Evolutionary conservation across 2,888 invertebrate species (phyloP), one percentile per base, ranked within the genome.

Genomic region (Morinoia aosen): DNA sequence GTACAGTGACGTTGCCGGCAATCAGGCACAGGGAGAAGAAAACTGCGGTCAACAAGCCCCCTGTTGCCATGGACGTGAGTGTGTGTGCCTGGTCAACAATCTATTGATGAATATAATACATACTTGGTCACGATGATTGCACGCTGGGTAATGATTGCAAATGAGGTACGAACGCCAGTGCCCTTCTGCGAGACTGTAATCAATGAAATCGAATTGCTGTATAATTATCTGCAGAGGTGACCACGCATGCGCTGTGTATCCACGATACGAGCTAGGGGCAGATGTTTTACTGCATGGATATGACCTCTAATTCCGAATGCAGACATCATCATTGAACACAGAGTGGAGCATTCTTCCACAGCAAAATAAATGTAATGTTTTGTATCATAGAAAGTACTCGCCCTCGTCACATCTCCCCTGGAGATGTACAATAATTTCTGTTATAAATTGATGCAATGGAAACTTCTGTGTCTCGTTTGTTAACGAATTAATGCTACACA

Each of bases 11-110:
- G 93, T 33, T 93, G 93, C 93, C 93, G 25, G 93, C 93, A 33
- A 93, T 93, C 93, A 56, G 93, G 93, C 93, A 93, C 93, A 56
- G 93, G 57, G 93, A 93, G 93, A 93, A 93, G 93, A 93, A 93
- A 57, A 57, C 8, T 56, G 11, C 93, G 0, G 57, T 56, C 93
- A 93, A 57, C 57, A 93, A 93, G 57, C 58, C 39, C 33, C 93
- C 93, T 57, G 93, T 93, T 48, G 57, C 93, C 93, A 93, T 93
- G 93, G 93, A 93, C 57, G 93, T 93, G 57, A 93, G 93, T 93
- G 40, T 90, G 40, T 61, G 76, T 76, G 25, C 25, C 76, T 76
- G 10, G 76, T 76, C 76, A 76, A 76, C 76, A 76, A 76, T 76
- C 33, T 76, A 76, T 25, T 76, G 76, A 10, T 76, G 76, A 76